Conservation (phyloP, 1,140 invertebrate genomes). For the Tribolium castaneum region DNA sequence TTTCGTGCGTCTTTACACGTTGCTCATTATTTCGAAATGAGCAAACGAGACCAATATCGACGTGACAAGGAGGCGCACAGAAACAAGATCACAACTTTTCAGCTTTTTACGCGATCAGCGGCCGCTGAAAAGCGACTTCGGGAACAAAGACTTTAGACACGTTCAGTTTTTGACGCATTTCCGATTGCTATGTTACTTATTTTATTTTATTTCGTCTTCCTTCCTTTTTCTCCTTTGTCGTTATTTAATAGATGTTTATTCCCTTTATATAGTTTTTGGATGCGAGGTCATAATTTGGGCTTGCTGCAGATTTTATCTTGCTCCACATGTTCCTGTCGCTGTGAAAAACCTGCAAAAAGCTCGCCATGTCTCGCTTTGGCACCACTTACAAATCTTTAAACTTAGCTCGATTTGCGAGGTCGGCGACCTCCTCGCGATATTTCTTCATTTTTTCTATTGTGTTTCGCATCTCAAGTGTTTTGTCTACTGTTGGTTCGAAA, state of each 20-base stretch:
- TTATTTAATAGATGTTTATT: too few relatives aligned
- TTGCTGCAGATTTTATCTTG: neutral
- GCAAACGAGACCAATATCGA: neutral
- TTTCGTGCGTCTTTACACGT: constrained; percentile 13
- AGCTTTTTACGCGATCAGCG: too few relatives aligned
- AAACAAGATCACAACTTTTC: too few relatives aligned
- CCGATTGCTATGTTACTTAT: too few relatives aligned
- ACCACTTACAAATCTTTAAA: constrained; percentile 39
- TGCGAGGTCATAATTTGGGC: neutral
- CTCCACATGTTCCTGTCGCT: neutral
- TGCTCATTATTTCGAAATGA: constrained; percentile 5
- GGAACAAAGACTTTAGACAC: too few relatives aligned
- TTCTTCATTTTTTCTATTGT: constrained; percentile 38
- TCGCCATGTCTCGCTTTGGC: constrained; percentile 23
- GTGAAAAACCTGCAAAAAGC: constrained; percentile 20
- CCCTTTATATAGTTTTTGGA: too few relatives aligned
- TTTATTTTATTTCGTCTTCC: too few relatives aligned
- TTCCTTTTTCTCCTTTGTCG: too few relatives aligned
- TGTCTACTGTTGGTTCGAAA: constrained; percentile 3
- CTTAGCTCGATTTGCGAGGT: constrained; percentile 27
- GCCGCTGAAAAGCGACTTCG: too few relatives aligned
- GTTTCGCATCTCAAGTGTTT: constrained; percentile 34
- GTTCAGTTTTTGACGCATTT: too few relatives aligned
- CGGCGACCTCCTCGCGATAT: constrained; percentile 34
- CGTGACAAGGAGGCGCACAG: neutral